phyloP scores from a whole-genome alignment of 2,113 vertebrate genomes.

The Craseonycteris thonglongyai region DNA sequence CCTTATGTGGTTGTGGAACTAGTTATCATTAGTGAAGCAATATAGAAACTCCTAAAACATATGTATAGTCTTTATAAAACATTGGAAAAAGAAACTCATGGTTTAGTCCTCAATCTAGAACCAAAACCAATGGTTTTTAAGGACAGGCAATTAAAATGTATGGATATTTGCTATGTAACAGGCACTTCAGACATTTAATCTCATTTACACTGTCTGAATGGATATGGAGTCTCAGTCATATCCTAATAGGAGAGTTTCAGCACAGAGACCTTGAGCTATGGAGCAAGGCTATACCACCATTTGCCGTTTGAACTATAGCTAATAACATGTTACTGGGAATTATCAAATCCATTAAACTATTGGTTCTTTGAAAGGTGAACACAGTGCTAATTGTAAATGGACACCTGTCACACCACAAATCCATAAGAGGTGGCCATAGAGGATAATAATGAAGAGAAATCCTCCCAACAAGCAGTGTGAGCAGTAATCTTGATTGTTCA shows the following conservation, averaged over 20 bases:
- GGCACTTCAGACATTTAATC: background rate
- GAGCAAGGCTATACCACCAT: background rate
- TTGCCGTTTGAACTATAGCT: background rate
- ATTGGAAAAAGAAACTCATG: background rate
- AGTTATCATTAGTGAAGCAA: background rate
- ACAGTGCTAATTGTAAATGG: background rate
- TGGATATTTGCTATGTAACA: background rate
- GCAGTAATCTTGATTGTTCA: background rate
- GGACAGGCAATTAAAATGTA: background rate
- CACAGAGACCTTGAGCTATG: background rate
- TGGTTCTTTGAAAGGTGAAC: background rate
- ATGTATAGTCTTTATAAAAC: background rate
- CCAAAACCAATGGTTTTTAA: background rate
- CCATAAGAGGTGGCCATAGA: background rate
- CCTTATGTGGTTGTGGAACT: background rate
- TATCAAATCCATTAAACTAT: background rate
- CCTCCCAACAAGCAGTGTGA: fast-evolving
- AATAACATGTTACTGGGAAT: background rate
- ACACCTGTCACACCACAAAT: background rate
- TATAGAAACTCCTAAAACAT: background rate
- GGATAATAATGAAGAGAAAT: background rate
- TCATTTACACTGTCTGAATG: background rate
- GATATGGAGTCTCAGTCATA: background rate
- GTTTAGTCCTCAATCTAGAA: background rate
- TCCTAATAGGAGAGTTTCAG: background rate